Percentiles rank a stretch among this genome's conserved stretches.
phyloP scores from a whole-genome alignment of 1,140 invertebrate genomes.

The Pseudomyrmex cubaensis region DNA sequence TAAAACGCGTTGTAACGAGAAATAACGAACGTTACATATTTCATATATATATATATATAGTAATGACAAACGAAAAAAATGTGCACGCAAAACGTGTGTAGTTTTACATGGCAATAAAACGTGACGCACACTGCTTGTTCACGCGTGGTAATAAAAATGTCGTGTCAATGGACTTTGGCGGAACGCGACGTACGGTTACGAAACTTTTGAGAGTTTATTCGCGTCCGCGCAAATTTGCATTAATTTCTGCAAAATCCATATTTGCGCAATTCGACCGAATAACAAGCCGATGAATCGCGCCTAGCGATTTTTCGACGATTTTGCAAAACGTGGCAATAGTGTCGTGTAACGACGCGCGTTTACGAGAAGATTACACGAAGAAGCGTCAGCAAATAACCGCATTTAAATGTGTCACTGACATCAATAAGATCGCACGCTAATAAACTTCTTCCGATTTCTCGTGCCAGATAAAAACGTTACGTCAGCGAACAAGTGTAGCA shows the following conservation, averaged over 20 bases:
- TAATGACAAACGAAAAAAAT: too few relatives aligned
- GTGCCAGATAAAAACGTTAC: neutral
- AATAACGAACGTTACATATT: too few relatives aligned
- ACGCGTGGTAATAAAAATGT: conserved; percentile 1
- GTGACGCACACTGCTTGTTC: neutral
- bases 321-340: neutral
- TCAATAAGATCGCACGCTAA: conserved; percentile 46
- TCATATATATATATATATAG: too few relatives aligned
- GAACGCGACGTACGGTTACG: conserved; percentile 4
- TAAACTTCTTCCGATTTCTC: conserved; percentile 44
- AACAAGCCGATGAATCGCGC: conserved; percentile 8
- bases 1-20: too few relatives aligned
- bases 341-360: neutral
- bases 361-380: neutral
- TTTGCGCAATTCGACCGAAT: conserved; percentile 33
- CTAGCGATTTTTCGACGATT: conserved; percentile 17
- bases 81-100: neutral
- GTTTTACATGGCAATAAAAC: conserved; percentile 17
- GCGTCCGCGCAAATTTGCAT: neutral
- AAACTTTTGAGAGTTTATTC: conserved; percentile 13
- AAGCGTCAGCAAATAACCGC: conserved; percentile 19
- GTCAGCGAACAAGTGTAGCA: conserved; percentile 4
- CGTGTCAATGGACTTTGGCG: neutral
- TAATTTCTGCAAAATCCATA: conserved; percentile 1
- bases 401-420: neutral